These are phyloP conservation scores for Falco naumanni DNA, from an alignment of 2,797 vertebrate species.

Conservation along the genomic window DNA sequence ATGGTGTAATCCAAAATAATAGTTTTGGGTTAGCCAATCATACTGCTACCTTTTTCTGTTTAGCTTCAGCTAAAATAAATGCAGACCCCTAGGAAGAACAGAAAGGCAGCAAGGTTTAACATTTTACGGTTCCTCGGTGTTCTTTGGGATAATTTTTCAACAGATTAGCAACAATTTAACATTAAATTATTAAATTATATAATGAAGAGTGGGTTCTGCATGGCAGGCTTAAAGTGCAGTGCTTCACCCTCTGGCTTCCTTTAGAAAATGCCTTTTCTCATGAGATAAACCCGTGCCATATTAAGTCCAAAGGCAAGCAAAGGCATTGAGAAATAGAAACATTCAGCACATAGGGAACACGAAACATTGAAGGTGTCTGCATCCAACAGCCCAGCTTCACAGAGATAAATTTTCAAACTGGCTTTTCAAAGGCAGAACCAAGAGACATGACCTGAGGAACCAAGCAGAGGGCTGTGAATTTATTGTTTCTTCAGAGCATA, in stretches of 20 bases:
- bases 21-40: background rate
- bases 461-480: background rate
- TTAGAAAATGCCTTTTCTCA: background rate
- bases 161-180: background rate
- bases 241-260: background rate
- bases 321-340: background rate
- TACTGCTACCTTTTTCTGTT: constrained; percentile 11
- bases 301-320: background rate
- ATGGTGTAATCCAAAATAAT: background rate
- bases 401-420: background rate
- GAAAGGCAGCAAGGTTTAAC: constrained; percentile 19
- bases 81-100: background rate
- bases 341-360: background rate
- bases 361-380: background rate
- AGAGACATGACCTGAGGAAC: background rate
- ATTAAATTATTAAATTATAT: background rate
- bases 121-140: constrained; percentile 31
- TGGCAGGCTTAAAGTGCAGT: background rate
- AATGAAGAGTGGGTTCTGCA: background rate
- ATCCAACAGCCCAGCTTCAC: background rate
- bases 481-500: background rate
- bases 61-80: constrained; percentile 13
- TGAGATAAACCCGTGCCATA: background rate
- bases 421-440: background rate
- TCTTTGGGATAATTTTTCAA: background rate